Evolutionary conservation across 2,888 invertebrate species (phyloP).

Genomic region (Cephus sareptanus): DNA sequence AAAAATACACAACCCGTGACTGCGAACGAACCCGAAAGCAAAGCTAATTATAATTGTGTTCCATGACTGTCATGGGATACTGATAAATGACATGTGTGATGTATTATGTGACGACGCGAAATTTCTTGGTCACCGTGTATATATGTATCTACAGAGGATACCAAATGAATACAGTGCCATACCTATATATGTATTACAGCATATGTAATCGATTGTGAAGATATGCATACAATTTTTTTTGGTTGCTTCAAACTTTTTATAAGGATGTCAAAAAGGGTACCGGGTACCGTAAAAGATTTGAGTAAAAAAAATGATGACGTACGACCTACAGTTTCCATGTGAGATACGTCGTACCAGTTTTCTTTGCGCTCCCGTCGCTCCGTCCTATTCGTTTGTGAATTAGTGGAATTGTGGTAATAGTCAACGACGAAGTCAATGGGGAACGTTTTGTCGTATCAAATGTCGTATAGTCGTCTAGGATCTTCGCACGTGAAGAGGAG

Average conservation of each 20-base stretch:
- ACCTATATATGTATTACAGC: not conserved
- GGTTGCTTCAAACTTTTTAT: not conserved
- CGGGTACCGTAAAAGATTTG: not conserved
- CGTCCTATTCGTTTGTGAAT: not conserved
- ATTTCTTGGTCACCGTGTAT: not conserved
- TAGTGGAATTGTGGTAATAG: not conserved
- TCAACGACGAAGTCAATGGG: not conserved
- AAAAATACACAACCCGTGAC: not conserved
- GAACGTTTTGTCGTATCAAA: not conserved
- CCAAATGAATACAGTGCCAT: not conserved
- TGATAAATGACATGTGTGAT: not conserved
- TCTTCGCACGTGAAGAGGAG: slow-evolving; percentile 12
- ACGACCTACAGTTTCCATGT: not conserved
- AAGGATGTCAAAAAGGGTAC: not conserved
- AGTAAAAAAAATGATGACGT: not conserved
- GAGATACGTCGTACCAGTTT: not conserved
- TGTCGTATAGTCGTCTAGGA: not conserved
- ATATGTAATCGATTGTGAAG: not conserved
- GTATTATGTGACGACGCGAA: not conserved
- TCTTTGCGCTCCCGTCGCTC: not conserved
- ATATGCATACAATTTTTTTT: not conserved
- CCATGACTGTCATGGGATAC: not conserved
- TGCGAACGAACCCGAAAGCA: not conserved
- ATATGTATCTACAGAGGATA: not conserved
- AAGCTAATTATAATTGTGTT: not conserved